Conservation (phyloP, 1,140 invertebrate species). For the Nixonia krombeini region DNA sequence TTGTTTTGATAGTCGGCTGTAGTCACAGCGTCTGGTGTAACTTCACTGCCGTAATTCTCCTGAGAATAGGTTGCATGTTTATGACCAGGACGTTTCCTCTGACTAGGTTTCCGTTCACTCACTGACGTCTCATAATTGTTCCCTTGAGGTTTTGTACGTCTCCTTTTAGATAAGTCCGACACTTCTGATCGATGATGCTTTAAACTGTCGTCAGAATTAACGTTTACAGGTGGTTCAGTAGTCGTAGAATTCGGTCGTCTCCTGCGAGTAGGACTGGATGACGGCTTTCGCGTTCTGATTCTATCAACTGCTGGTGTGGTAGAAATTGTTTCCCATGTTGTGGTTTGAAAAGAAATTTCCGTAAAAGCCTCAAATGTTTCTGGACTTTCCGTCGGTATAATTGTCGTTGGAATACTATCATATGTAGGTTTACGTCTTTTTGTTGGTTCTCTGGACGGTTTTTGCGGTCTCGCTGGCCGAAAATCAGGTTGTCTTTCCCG, state of each 20-base stretch:
- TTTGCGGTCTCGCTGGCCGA: conserved; percentile 9
- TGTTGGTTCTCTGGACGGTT: conserved; percentile 27
- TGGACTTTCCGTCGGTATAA: conserved; percentile 8
- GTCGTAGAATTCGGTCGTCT: conserved; percentile 40
- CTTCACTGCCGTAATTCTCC: conserved; percentile 16
- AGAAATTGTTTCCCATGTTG: conserved; percentile 27
- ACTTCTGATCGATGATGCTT: conserved; percentile 27
- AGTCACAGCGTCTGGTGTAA: conserved; percentile 9
- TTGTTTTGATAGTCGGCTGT: too few species aligned
- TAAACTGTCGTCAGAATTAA: conserved; percentile 22
- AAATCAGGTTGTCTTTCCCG: conserved; percentile 11
- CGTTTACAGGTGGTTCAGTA: conserved; percentile 18
- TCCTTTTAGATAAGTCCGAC: conserved; percentile 22
- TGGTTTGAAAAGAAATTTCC: conserved; percentile 38
- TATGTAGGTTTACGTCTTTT: conserved; percentile 33
- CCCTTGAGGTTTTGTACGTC: conserved; percentile 16
- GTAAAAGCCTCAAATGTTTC: conserved; percentile 25
- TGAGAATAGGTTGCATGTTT: conserved; percentile 9
- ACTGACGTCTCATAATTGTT: conserved; percentile 11
- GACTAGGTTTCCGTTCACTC: conserved; percentile 16
- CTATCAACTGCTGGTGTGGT: conserved; percentile 22
- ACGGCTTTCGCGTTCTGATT: conserved; percentile 28
- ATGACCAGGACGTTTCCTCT: conserved; percentile 23
- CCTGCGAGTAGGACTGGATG: conserved; percentile 14
- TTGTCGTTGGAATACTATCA: conserved; percentile 10